Percentiles rank a stretch among this genome's conserved stretches.
Evolutionary conservation across 2,113 vertebrate genomes (phyloP).

Genomic region (Anoplopoma fimbria): DNA sequence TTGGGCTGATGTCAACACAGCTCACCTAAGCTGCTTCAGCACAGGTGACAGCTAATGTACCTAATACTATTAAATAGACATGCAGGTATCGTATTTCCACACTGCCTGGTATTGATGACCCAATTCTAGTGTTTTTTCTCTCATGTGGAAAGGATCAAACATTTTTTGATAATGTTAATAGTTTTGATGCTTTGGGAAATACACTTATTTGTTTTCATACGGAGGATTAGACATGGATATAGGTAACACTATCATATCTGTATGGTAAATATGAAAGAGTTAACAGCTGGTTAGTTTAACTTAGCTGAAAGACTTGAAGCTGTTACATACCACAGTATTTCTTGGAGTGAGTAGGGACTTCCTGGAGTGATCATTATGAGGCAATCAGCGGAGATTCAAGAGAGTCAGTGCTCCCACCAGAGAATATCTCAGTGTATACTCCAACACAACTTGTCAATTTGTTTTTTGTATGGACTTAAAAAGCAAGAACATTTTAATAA

Average conservation of each 20-base stretch:
- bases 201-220: neutral
- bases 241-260: neutral
- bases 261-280: neutral
- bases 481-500: neutral
- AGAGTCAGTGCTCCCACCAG: neutral
- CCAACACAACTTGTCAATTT: neutral
- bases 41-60: conserved; percentile 41
- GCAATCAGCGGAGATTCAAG: neutral
- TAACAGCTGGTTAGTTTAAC: neutral
- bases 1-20: conserved; percentile 68
- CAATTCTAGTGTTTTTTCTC: neutral
- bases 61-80: neutral
- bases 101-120: neutral
- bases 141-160: neutral
- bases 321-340: neutral
- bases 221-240: neutral
- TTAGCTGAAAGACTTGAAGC: neutral
- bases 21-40: conserved; percentile 61
- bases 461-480: neutral
- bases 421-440: neutral
- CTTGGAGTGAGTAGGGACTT: neutral
- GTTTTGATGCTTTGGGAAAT: neutral
- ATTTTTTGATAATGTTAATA: neutral
- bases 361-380: neutral
- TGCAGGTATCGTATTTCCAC: neutral